Percentiles rank a stretch among this genome's conserved stretches.
Conservation (phyloP, 2,888 invertebrate species). For the Rotaria socialis region DNA sequence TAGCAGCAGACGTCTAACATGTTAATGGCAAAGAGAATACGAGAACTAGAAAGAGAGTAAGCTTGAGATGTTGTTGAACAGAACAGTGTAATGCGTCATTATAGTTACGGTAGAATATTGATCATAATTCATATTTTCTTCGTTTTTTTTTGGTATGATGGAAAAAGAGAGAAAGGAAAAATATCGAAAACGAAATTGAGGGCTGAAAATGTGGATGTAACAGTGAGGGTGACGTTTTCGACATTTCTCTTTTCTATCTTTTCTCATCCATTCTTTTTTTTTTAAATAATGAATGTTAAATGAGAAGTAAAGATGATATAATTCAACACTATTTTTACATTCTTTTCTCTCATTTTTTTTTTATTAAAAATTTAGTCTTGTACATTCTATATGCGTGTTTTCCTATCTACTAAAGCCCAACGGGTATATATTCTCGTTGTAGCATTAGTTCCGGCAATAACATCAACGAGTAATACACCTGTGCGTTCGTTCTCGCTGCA, state of each 20-base stretch:
- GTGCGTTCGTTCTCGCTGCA: neutral
- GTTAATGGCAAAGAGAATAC: neutral
- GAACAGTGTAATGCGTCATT: neutral
- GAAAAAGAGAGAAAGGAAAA: too few relatives aligned
- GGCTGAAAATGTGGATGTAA: too few relatives aligned
- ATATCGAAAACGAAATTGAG: too few relatives aligned
- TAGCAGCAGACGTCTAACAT: neutral
- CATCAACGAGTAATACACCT: neutral
- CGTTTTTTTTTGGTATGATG: too few relatives aligned
- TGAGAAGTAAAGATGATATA: neutral
- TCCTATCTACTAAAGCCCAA: neutral
- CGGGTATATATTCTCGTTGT: neutral
- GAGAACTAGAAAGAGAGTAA: neutral
- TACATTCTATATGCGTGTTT: constrained; percentile 5
- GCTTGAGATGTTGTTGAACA: neutral
- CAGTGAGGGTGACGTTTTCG: too few relatives aligned
- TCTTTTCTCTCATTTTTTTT: neutral
- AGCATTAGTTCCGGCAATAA: neutral
- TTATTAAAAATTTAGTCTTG: neutral
- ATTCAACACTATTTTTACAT: neutral
- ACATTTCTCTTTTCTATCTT: too few relatives aligned
- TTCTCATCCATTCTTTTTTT: too few relatives aligned
- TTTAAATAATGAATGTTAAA: neutral
- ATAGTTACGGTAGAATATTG: neutral
- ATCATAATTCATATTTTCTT: neutral